phyloP scores from a whole-genome alignment of 1,140 invertebrate species.

The Patella vulgata region DNA sequence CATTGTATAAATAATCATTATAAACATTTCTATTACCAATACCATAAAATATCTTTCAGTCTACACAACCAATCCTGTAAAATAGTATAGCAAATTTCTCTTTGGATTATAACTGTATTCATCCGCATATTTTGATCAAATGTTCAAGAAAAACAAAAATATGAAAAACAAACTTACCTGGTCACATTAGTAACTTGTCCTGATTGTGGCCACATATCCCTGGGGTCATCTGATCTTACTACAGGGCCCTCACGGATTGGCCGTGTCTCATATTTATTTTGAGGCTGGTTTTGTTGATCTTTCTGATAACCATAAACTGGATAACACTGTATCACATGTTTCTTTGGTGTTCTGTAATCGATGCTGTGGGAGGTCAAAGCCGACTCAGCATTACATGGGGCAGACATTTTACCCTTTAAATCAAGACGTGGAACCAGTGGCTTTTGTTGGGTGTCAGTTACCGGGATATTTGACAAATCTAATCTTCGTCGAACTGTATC shows the following conservation, averaged over 20 bases:
- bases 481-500: slow-evolving; percentile 48
- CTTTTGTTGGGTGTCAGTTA: slow-evolving; percentile 20
- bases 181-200: too few relatives aligned
- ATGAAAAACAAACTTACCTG: too few relatives aligned
- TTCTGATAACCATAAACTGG: slow-evolving; percentile 44
- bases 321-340: slow-evolving; percentile 47
- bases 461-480: slow-evolving; percentile 51
- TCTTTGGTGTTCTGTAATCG: slow-evolving; percentile 42
- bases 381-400: slow-evolving; percentile 45
- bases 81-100: too few relatives aligned
- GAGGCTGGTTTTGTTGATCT: not conserved
- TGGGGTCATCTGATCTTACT: too few relatives aligned
- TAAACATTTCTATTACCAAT: too few relatives aligned
- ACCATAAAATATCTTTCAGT: too few relatives aligned
- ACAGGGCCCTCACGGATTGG: not conserved
- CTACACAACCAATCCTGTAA: too few relatives aligned
- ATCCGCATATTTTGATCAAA: too few relatives aligned
- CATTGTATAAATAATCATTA: too few relatives aligned
- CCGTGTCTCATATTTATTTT: not conserved
- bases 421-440: not conserved
- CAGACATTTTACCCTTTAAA: slow-evolving; percentile 34
- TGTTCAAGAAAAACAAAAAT: too few relatives aligned
- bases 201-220: not conserved
- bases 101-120: too few relatives aligned
- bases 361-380: slow-evolving; percentile 55